Evolutionary conservation across 2,113 vertebrate species (phyloP), one percentile per base, ranked within the genome.

Genomic region (Pitta sordida): DNA sequence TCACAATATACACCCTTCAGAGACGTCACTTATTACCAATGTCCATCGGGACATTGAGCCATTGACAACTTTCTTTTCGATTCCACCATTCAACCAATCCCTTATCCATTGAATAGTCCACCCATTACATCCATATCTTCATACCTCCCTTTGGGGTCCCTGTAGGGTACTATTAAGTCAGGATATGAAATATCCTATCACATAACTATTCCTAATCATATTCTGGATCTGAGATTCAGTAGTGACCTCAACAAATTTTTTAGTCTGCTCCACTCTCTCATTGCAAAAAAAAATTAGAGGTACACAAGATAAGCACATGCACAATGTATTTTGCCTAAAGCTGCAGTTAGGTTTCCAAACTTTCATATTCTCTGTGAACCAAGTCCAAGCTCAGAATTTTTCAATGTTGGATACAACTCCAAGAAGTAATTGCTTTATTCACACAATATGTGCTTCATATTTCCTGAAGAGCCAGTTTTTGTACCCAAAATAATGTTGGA

Each of bases 391-490:
- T 2, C 29, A 62, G 24, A 90, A 62, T 34, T 41, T 63, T 74
- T 74, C 41, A 49, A 16, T 13, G 0, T 39, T 10, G 0, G 2
- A 65, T 80, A 37, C 29, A 74, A n/a, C 12, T 80, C 41, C 41
- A 65, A 41, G 62, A 85, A 87, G 75, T 49, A 74, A 86, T 88
- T 84, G 20, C 43, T 88, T 88, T 83, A 41, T 37, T 56, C 32
- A 7, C 23, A 48, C 26, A 56, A 32, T 60, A 78, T 37, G 29
- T 84, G 21, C 68, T 94, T 75, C 79, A 71, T 71, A 81, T 94
- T 77, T 95, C 71, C 76, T 86, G 73, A 90, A 94, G 58, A 69
- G 44, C n/a, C 32, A 71, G 29, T 62, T 71, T 95, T 96, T 91
- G 43, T 91, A 52, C 16, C 82, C 69, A 39, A 58, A 39, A 76